Evolutionary conservation across 30 jellyfish, hydroid and myxozoan genomes (phyloP), one percentile per base, ranked within the genome.

Genomic region (Chrysaora quinquecirrha): DNA sequence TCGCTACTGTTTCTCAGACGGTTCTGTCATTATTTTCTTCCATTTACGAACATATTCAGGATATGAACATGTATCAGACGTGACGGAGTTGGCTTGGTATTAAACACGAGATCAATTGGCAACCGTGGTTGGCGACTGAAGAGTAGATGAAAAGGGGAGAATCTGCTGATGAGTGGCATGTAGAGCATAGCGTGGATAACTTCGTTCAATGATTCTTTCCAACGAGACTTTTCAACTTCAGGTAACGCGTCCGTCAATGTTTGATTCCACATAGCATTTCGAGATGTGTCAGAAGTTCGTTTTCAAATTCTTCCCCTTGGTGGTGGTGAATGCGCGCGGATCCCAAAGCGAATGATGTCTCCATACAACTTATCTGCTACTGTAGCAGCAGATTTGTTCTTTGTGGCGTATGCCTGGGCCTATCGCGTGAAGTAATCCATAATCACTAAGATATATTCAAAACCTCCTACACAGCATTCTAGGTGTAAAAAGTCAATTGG

Each of bases 331-430:
- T 66, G 1, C 73, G 48, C 18, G 30, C 47, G 83, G 56, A 58
- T 61, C 18, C 80, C 82, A 43, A 31, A 78, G 47, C 81, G 83
- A 2, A 78, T 12, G 22, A 78, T 18, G 23, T 38, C 54, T 38
- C 11, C 54, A 38, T 38, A 71, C 4, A 71, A 21, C 52, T 28
- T 20, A 9, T 35, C 28, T 22, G 91, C 91, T 1, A 49, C 91
- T 6, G 91, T 69, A 1, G 23, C 12, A 7, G 68, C 86, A 2
- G 86, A 21, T 43, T 81, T 81, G 68, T 66, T 50, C 25, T 24
- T 43, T 0, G 91, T 81, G 0, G 78, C 30, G 38, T 81, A 67
- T 1, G 95, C 89, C 34, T 73, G 75, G 48, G 64, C 83, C 28
- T 25, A 84, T 16, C 75, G 34, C 9, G 89, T 72, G 38, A 72